These are phyloP conservation scores for Stegodyphus mimosarum DNA, from an alignment of 1,140 invertebrate species.

Conservation along the genomic window DNA sequence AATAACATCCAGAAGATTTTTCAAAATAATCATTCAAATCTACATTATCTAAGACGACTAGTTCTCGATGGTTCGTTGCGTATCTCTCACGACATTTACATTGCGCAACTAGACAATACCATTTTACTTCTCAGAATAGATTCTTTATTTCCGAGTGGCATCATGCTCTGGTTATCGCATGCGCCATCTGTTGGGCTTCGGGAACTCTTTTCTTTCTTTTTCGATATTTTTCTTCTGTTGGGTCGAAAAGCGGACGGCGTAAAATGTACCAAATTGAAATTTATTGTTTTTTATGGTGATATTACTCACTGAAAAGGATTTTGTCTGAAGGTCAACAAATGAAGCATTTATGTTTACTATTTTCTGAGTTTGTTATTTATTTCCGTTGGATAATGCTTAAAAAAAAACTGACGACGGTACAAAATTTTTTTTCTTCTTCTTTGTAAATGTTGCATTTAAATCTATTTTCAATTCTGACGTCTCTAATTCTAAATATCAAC, in stretches of 20 bases:
- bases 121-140: background rate
- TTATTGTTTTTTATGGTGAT: background rate
- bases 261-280: background rate
- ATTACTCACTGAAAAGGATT: background rate
- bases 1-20: too few species aligned
- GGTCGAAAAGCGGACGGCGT: background rate
- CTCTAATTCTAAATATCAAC: too few species aligned
- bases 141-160: background rate
- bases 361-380: background rate
- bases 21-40: background rate
- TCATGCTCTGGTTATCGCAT: background rate
- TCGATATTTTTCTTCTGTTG: background rate
- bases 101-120: background rate
- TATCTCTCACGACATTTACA: background rate
- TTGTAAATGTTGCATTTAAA: too few species aligned
- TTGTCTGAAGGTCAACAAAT: background rate
- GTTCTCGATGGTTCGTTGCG: background rate
- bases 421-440: too few species aligned
- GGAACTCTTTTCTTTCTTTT: background rate
- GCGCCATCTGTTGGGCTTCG: background rate
- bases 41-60: background rate
- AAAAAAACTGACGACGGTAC: background rate
- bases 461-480: too few species aligned
- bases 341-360: background rate
- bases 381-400: background rate